Evolutionary conservation across 2,888 invertebrate genomes (phyloP), one percentile per base, ranked within the genome.

Genomic region (Rotaria socialis): DNA sequence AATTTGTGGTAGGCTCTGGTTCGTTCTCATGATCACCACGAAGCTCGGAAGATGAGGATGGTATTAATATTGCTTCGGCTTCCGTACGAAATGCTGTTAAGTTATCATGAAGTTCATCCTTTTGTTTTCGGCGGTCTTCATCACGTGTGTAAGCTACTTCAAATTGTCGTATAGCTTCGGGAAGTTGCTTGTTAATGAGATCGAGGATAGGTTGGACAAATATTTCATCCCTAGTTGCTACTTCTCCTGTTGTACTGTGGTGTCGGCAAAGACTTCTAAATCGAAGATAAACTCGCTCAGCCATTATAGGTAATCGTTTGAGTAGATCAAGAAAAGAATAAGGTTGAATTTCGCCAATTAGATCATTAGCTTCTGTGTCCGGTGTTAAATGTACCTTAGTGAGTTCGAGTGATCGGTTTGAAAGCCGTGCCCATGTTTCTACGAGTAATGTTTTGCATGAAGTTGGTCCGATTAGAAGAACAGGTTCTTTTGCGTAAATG

Each of bases 401-500:
- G 6, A 85, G 16, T 35, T 85, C 41, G 43, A 22, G 5, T 0
- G 16, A 16, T 19, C 56, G 50, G 16, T 11, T 22, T 6, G 27
- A 27, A 1, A 85, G 3, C 10, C 35, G 16, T 8, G 56, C 41
- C 85, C 85, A 85, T 58, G 85, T 85, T 85, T 85, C 55, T 43
- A 85, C 50, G 22, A 85, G 43, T 35, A 85, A 58, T 41, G 85
- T 58, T 56, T 85, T 85, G 14, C 55, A 85, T 41, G 56, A n/a
- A 8, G 52, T 85, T 41, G 85, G 85, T 41, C 85, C 85, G 22
- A 55, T 22, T 27, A 85, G 19, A 11, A 85, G 24, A 24, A 85
- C 24, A 35, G 85, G 85, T 35, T 85, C 85, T 43, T 27, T 58
- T 24, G 50, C 35, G 3, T 43, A n/a, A 11, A 85, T 43, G 10